Percentiles rank a stretch among this genome's conserved stretches.
Evolutionary conservation across 1,140 invertebrate species (phyloP).

Genomic region (Protaetia brevitarsis): DNA sequence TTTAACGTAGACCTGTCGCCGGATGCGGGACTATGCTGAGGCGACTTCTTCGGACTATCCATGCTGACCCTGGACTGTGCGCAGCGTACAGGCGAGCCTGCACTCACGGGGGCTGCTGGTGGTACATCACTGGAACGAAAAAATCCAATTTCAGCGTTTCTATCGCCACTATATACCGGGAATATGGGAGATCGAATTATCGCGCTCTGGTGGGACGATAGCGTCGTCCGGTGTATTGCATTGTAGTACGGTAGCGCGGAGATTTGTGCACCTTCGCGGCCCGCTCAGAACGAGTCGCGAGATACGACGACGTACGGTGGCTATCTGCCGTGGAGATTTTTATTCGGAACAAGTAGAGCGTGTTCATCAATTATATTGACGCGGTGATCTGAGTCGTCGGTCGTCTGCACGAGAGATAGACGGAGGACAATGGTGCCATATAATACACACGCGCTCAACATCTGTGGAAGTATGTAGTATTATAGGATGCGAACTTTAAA

Average conservation of each 20-base stretch:
- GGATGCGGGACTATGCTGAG: conserved; percentile 53
- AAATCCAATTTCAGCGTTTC: conserved; percentile 13
- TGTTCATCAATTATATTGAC: conserved; percentile 17
- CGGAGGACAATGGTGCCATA: conserved; percentile 2
- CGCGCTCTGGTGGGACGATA: no score
- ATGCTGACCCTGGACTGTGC: conserved; percentile 35
- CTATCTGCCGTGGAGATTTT: not conserved
- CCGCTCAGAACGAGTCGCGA: not conserved
- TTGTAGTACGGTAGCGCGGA: no score
- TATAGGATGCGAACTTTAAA: conserved; percentile 5
- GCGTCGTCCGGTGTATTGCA: no score
- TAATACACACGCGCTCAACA: no score
- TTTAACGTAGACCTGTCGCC: conserved; percentile 56
- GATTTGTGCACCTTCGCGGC: no score
- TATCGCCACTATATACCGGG: no score
- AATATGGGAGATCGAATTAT: no score
- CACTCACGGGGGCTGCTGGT: conserved; percentile 40
- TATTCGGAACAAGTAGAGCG: conserved; percentile 8
- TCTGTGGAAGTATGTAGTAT: no score
- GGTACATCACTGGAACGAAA: conserved; percentile 41
- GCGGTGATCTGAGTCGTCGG: conserved; percentile 13
- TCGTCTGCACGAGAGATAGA: not conserved
- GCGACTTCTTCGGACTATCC: conserved; percentile 45
- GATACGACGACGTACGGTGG: not conserved
- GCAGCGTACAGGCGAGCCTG: conserved; percentile 39